Evolutionary conservation across 2,797 vertebrate genomes (phyloP).

Genomic region (Capromys pilorides): DNA sequence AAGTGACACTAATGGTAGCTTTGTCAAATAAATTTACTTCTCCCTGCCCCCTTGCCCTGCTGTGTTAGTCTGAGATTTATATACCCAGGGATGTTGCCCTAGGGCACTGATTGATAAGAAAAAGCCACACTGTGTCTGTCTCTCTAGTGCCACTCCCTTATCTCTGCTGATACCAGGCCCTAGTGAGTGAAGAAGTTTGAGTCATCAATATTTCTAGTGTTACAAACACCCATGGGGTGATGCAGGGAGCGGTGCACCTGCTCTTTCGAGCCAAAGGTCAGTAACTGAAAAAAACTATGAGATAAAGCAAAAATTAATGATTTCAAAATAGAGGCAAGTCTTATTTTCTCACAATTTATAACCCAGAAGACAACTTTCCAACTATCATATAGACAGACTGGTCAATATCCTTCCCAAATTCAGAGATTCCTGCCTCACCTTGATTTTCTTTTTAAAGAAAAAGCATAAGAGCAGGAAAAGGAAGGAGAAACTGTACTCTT

Average conservation of each 20-base stretch:
- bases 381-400: not conserved
- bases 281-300: constrained; percentile 71
- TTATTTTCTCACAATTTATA: constrained; percentile 79
- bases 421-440: not conserved
- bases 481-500: constrained; percentile 17
- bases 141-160: constrained; percentile 78
- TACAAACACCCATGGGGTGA: constrained; percentile 78
- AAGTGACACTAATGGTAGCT: constrained; percentile 83
- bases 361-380: constrained; percentile 70
- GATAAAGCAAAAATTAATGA: constrained; percentile 80
- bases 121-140: constrained; percentile 74
- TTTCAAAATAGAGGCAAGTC: constrained; percentile 81
- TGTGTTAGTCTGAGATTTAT: constrained; percentile 82
- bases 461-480: constrained; percentile 37
- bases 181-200: constrained; percentile 52
- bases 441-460: constrained; percentile 38
- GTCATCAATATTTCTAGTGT: constrained; percentile 79
- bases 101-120: constrained; percentile 83
- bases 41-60: constrained; percentile 62
- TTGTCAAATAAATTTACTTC: constrained; percentile 85
- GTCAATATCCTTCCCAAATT: constrained; percentile 57
- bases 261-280: constrained; percentile 82
- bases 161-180: constrained; percentile 76
- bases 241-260: constrained; percentile 79
- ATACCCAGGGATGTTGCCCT: constrained; percentile 77